A percentile compares a stretch with the other conserved stretches of the same genome.
Evolutionary conservation across 2,888 invertebrate genomes (phyloP).

Genomic region (Diaphora mendica): DNA sequence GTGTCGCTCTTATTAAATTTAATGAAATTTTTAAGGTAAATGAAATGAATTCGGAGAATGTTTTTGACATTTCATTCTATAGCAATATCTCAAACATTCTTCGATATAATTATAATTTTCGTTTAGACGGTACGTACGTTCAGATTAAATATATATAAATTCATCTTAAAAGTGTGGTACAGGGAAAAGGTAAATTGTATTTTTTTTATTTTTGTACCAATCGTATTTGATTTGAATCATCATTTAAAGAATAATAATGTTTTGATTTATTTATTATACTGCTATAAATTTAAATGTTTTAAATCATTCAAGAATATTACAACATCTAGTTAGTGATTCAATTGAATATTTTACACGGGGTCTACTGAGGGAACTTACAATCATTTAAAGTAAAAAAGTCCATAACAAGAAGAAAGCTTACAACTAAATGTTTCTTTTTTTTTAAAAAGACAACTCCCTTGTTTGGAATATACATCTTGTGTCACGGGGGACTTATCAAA

Average conservation of each 20-base stretch:
- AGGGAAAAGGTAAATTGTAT: background rate
- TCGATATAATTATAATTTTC: background rate
- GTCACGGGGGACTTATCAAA: too few species aligned
- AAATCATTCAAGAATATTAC: too few species aligned
- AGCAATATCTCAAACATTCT: background rate
- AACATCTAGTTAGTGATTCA: too few species aligned
- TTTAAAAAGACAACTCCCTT: too few species aligned
- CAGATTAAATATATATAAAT: background rate
- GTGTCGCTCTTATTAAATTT: conserved; percentile 6
- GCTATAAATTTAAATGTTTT: too few species aligned
- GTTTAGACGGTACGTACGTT: background rate
- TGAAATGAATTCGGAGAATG: background rate
- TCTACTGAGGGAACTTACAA: too few species aligned
- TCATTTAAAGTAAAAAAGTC: too few species aligned
- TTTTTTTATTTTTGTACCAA: too few species aligned
- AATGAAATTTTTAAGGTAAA: conserved; percentile 1
- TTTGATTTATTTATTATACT: background rate
- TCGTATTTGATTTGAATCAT: background rate
- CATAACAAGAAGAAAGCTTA: too few species aligned
- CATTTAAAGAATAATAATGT: background rate
- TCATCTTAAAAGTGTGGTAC: background rate
- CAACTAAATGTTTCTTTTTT: too few species aligned
- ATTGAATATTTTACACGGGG: too few species aligned
- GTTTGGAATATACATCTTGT: too few species aligned
- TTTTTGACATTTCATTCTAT: background rate